phyloP scores from a whole-genome alignment of 2,888 invertebrate species.

The Trilocha varians region DNA sequence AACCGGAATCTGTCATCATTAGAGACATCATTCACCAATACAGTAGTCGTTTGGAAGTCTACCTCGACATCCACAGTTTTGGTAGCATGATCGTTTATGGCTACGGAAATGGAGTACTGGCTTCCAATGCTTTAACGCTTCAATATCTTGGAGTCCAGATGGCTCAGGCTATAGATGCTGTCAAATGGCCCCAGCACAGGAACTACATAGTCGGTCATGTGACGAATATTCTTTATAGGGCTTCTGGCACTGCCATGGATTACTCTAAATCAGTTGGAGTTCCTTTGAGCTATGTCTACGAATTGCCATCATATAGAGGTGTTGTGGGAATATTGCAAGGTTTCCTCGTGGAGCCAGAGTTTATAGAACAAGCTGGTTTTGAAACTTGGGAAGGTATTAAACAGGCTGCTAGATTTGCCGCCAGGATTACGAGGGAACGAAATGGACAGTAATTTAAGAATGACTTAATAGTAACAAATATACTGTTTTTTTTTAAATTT shows the following conservation, averaged over 20 bases:
- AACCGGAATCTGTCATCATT: conserved; percentile 74
- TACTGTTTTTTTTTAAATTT: too few relatives aligned
- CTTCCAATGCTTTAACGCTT: conserved; percentile 50
- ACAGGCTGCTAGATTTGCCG: conserved; percentile 54
- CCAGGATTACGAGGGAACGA: conserved; percentile 18
- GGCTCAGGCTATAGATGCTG: conserved; percentile 46
- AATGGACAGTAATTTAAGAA: background rate
- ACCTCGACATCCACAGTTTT: conserved; percentile 81
- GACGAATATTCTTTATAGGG: conserved; percentile 64
- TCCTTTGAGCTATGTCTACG: conserved; percentile 74
- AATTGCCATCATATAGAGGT: conserved; percentile 62
- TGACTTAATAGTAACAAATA: too few relatives aligned
- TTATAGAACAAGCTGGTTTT: conserved; percentile 67
- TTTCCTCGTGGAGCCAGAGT: conserved; percentile 68
- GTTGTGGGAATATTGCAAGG: conserved; percentile 45
- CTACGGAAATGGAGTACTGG: conserved; percentile 41
- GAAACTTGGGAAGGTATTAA: conserved; percentile 76
- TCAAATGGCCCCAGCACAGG: conserved; percentile 42
- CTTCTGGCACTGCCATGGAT: conserved; percentile 77
- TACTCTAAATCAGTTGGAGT: conserved; percentile 68
- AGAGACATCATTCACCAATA: conserved; percentile 67
- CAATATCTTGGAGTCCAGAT: conserved; percentile 40
- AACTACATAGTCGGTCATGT: conserved; percentile 65
- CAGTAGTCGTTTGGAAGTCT: conserved; percentile 69
- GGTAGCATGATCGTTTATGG: conserved; percentile 71